Percentiles rank a stretch among this genome's conserved stretches.
Evolutionary conservation across 1,140 invertebrate species (phyloP).

Genomic region (Spodoptera frugiperda): DNA sequence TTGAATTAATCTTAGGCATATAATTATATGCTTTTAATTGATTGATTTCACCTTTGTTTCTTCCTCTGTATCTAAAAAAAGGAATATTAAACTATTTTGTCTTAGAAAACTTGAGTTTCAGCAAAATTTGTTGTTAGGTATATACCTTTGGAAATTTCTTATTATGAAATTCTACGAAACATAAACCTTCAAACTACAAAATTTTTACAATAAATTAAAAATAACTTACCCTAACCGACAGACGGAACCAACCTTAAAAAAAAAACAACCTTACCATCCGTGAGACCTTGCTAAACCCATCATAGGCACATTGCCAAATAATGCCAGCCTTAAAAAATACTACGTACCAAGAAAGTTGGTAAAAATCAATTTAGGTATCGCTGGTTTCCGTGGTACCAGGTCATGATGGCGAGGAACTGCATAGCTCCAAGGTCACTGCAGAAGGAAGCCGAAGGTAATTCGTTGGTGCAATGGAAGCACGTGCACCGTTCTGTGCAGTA

Average conservation of each 20-base stretch:
- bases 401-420: background rate
- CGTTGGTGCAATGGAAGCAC: background rate
- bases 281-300: background rate
- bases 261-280: background rate
- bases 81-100: too few relatives aligned
- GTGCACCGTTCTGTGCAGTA: background rate
- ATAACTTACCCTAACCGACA: background rate
- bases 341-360: background rate
- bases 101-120: too few relatives aligned
- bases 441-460: background rate
- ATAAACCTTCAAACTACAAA: too few relatives aligned
- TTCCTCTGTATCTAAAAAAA: too few relatives aligned
- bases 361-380: background rate
- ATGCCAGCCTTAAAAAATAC: background rate
- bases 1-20: too few relatives aligned
- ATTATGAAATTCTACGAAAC: too few relatives aligned
- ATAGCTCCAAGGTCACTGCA: background rate
- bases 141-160: too few relatives aligned
- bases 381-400: background rate
- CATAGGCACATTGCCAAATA: constrained; percentile 12
- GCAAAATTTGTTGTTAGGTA: too few relatives aligned
- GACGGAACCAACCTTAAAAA: background rate
- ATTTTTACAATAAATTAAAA: too few relatives aligned
- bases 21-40: too few relatives aligned
- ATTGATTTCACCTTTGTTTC: too few relatives aligned